A percentile compares a stretch with the other conserved stretches of the same genome.
These are phyloP conservation scores for Larimichthys polyactis DNA, from an alignment of 2,113 vertebrate genomes.

Conservation along the genomic window DNA sequence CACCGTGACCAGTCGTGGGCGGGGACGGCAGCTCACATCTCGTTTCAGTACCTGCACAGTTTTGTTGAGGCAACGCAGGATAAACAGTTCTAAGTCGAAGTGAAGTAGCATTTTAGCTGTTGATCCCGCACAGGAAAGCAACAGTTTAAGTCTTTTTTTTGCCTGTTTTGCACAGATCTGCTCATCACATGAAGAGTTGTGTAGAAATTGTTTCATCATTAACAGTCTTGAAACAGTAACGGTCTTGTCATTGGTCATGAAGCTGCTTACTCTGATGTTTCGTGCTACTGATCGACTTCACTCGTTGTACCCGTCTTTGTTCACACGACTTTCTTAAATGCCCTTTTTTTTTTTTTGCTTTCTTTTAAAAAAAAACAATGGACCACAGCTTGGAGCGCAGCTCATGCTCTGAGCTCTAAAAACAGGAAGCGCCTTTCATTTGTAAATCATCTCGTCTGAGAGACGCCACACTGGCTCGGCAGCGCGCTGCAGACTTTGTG, in stretches of 20 bases:
- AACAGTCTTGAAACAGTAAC: not conserved
- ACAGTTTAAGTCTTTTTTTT: not conserved
- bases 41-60: not conserved
- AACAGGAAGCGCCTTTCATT: conserved; percentile 36
- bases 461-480: not conserved
- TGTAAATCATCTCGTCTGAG: not conserved
- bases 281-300: conserved; percentile 13
- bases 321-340: not conserved
- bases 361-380: not conserved
- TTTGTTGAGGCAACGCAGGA: not conserved
- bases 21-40: accelerated
- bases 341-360: not conserved
- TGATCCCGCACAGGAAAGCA: not conserved
- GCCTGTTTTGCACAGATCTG: conserved; percentile 17
- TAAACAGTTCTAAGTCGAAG: too few species aligned
- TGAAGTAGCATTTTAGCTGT: not conserved
- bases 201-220: not conserved
- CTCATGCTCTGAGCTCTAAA: not conserved
- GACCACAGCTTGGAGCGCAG: not conserved
- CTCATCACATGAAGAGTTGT: not conserved
- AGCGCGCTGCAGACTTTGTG: conserved; percentile 21
- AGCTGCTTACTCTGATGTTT: conserved; percentile 16
- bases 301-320: not conserved
- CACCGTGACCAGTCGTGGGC: conserved; percentile 2
- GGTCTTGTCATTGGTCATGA: not conserved